phyloP scores from a whole-genome alignment of 2,113 vertebrate genomes.

The Pangasianodon hypophthalmus region DNA sequence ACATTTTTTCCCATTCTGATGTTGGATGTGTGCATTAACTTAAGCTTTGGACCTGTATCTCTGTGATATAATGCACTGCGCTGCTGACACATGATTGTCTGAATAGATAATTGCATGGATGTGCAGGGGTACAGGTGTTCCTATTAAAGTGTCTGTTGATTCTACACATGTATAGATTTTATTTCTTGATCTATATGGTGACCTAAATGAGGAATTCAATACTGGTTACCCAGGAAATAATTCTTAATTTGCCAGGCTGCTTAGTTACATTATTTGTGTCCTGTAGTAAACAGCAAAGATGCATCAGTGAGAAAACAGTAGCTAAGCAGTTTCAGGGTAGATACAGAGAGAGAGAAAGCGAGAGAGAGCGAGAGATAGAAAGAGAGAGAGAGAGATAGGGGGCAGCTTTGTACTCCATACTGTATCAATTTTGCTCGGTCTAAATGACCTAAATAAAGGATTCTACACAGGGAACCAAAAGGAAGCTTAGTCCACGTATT shows the following conservation, averaged over 20 bases:
- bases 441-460: conserved; percentile 78
- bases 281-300: neutral
- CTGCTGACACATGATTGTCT: neutral
- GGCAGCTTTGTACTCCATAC: conserved; percentile 72
- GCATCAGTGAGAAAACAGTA: conserved; percentile 4
- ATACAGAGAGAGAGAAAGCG: neutral
- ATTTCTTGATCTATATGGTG: neutral
- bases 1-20: no score
- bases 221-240: neutral
- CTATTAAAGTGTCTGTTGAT: neutral
- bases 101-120: neutral
- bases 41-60: neutral
- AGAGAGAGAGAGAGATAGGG: conserved; percentile 33
- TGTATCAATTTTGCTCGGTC: conserved; percentile 73
- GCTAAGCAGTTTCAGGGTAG: conserved; percentile 6
- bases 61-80: neutral
- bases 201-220: neutral
- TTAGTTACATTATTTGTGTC: conserved; percentile 10
- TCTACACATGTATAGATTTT: neutral
- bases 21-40: neutral
- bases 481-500: conserved; percentile 76
- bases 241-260: neutral
- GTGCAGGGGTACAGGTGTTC: neutral
- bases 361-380: conserved; percentile 3
- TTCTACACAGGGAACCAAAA: conserved; percentile 71